Evolutionary conservation across 2,888 invertebrate genomes (phyloP).

Genomic region (Chironomus riparius): DNA sequence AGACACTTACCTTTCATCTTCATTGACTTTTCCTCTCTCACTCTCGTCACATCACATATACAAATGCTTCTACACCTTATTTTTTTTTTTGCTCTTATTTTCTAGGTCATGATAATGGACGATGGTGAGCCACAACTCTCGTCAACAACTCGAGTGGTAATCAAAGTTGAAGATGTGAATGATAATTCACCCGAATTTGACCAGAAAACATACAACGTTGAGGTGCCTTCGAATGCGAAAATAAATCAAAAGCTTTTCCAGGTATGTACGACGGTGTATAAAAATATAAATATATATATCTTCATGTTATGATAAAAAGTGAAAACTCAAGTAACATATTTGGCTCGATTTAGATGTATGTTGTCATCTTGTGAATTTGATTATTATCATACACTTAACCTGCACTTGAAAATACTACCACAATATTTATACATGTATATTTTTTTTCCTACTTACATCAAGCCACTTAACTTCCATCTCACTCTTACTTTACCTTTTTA

Average conservation of each 20-base stretch:
- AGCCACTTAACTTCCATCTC: no score
- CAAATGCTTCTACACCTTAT: no score
- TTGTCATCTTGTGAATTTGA: not conserved
- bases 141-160: constrained; percentile 69
- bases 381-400: not conserved
- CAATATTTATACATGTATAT: not conserved
- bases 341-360: not conserved
- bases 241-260: constrained; percentile 52
- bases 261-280: constrained; percentile 39
- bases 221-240: constrained; percentile 54
- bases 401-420: not conserved
- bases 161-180: constrained; percentile 74
- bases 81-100: not conserved
- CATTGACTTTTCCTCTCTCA: no score
- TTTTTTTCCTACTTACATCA: not conserved
- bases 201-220: constrained; percentile 71
- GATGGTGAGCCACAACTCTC: constrained; percentile 62
- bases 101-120: constrained; percentile 63
- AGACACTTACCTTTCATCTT: not conserved
- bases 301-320: not conserved
- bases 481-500: no score
- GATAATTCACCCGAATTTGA: constrained; percentile 82
- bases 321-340: not conserved
- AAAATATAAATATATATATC: not conserved
- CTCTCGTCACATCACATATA: no score